Conservation (phyloP, 2,888 invertebrate species). For the Idaea dimidiata region DNA sequence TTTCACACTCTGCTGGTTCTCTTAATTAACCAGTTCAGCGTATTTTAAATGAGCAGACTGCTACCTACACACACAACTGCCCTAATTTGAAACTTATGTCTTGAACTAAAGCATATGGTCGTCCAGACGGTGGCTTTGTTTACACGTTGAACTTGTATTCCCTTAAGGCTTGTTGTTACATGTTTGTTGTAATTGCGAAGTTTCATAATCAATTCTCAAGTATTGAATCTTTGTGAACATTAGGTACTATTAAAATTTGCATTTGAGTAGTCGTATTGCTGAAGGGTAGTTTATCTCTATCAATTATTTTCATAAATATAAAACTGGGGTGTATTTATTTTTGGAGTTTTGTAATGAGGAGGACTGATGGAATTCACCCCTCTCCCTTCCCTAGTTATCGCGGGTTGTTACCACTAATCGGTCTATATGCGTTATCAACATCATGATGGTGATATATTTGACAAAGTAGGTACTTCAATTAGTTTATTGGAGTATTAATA, state of each 20-base stretch:
- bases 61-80: conserved; percentile 36
- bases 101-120: conserved; percentile 41
- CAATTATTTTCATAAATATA: too few relatives aligned
- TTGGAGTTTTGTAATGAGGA: too few relatives aligned
- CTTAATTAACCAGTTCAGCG: conserved; percentile 69
- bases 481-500: too few relatives aligned
- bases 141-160: conserved; percentile 38
- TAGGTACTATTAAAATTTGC: too few relatives aligned
- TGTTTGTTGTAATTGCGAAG: conserved; percentile 28
- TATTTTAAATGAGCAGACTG: conserved; percentile 60
- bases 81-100: conserved; percentile 50
- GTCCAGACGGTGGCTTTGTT: conserved; percentile 36
- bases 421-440: too few relatives aligned
- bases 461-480: too few relatives aligned
- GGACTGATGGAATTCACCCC: too few relatives aligned
- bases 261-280: not conserved
- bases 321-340: too few relatives aligned
- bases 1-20: conserved; percentile 63
- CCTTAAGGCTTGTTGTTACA: conserved; percentile 28
- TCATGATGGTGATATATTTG: too few relatives aligned
- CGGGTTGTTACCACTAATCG: too few relatives aligned
- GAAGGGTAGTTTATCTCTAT: too few relatives aligned
- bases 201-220: conserved; percentile 8
- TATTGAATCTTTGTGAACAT: not conserved
- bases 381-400: too few relatives aligned